Percentiles rank a stretch among this genome's conserved stretches.
Evolutionary conservation across 2,797 vertebrate genomes (phyloP).

Genomic region (Tokudaia tokunoshimensis): DNA sequence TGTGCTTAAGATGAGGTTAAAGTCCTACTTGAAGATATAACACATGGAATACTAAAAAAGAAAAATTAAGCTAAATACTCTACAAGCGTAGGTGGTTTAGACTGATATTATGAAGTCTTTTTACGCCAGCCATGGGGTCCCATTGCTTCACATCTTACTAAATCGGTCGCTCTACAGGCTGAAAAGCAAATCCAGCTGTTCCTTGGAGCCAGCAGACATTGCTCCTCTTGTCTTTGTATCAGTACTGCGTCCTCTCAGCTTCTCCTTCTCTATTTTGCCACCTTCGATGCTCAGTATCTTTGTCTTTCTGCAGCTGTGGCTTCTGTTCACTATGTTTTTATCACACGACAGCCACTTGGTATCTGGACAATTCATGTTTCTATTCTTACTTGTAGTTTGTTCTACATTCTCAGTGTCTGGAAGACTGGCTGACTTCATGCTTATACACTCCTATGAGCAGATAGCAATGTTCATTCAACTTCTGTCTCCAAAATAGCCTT

Average conservation of each 20-base stretch:
- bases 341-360: not conserved
- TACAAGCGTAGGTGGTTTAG: not conserved
- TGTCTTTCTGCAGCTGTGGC: not conserved
- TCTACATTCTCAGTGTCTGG: not conserved
- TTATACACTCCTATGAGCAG: not conserved
- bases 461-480: not conserved
- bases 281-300: not conserved
- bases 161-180: not conserved
- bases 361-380: not conserved
- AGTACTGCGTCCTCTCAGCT: not conserved
- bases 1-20: not conserved
- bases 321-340: not conserved
- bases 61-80: not conserved
- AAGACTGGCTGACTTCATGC: not conserved
- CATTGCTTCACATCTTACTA: not conserved
- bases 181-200: not conserved
- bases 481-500: not conserved
- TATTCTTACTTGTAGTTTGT: not conserved
- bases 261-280: conserved; percentile 8
- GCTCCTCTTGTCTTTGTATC: not conserved
- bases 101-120: not conserved
- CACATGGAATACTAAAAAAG: not conserved
- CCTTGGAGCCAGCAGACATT: not conserved
- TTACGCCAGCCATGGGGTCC: rapidly evolving
- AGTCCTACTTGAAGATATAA: not conserved